Evolutionary conservation across 2,797 vertebrate genomes (phyloP), one percentile per base, ranked within the genome.

Genomic region (Poecilia gillii): DNA sequence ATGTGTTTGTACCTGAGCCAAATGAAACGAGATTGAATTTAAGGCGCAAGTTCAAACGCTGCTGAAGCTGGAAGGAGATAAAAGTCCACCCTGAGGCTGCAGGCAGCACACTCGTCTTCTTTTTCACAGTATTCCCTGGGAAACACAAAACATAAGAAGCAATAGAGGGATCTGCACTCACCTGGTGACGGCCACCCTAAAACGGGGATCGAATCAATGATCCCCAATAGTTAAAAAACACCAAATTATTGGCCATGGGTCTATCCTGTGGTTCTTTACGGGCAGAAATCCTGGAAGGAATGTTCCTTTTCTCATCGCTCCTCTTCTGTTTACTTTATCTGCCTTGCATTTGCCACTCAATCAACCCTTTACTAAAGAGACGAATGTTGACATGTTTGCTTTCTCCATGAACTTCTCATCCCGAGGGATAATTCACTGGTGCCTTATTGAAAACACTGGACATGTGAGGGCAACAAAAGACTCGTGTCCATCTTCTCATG

Each of bases 381-480:
- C 1, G 86, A 93, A 94, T 94, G 93, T 92, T 87, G 77, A 85
- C 57, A n/a, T 73, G 41, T 82, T 77, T 75, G 85, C 79, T 79
- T 81, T 33, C 76, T 75, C 71, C 53, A 68, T 84, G 66, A 92
- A 95, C 96, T 96, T 96, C 96, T 96, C 95, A 96, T 95, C 87
- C 96, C 94, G 95, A 97, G 95, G 96, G 96, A 97, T 95, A 96
- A 96, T 95, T 95, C 96, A 95, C 95, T 74, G 68, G 97, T 99
- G 98, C 98, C 98, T 99, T 99, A 98, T 93, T 93, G 94, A 94
- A 84, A 91, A 95, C 66, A 68, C n/a, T 31, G 70, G 91, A 95
- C 95, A 89, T 95, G 94, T 84, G 94, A 91, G 86, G 87, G 91
- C 84, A 74, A 86, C 82, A 90, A 91, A 92, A 89, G 85, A 88